phyloP scores from a whole-genome alignment of 2,113 vertebrate species.

The Tychaedon coryphoeus region DNA sequence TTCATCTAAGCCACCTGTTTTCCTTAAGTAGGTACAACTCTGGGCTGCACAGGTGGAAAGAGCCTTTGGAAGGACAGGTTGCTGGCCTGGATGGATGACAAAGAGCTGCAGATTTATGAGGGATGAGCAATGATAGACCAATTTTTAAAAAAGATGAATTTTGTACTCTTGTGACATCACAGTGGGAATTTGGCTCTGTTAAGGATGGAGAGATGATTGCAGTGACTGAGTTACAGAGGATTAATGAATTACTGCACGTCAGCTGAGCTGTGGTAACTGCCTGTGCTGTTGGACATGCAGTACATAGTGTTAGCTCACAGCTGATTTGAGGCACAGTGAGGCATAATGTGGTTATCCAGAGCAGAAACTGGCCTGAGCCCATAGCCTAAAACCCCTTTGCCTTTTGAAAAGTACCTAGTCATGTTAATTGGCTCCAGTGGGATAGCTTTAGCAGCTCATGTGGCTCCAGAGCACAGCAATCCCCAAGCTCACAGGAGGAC shows the following conservation, averaged over 20 bases:
- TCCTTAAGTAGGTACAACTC: background rate
- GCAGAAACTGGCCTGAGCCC: background rate
- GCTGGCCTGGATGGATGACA: background rate
- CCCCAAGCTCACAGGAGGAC: background rate
- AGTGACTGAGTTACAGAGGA: constrained; percentile 8
- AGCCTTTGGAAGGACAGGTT: background rate
- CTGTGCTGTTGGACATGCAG: background rate
- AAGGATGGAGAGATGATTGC: constrained; percentile 7
- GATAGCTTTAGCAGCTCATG: background rate
- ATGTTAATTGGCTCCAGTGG: background rate
- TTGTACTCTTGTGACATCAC: constrained; percentile 24
- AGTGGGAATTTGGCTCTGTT: background rate
- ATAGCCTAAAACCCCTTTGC: background rate
- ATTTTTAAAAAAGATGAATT: background rate
- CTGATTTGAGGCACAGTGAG: constrained; percentile 14
- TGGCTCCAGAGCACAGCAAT: background rate
- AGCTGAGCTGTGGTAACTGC: constrained; percentile 12
- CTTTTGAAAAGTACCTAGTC: background rate
- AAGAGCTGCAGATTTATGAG: background rate
- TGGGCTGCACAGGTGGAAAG: background rate
- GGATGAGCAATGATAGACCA: background rate
- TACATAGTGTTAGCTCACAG: background rate
- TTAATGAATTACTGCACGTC: constrained; percentile 20
- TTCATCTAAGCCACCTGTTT: background rate
- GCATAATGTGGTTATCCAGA: constrained; percentile 2